Base-by-base conservation (phyloP, 2,888 invertebrate genomes). In the Caenorhabditis sp. region DNA sequence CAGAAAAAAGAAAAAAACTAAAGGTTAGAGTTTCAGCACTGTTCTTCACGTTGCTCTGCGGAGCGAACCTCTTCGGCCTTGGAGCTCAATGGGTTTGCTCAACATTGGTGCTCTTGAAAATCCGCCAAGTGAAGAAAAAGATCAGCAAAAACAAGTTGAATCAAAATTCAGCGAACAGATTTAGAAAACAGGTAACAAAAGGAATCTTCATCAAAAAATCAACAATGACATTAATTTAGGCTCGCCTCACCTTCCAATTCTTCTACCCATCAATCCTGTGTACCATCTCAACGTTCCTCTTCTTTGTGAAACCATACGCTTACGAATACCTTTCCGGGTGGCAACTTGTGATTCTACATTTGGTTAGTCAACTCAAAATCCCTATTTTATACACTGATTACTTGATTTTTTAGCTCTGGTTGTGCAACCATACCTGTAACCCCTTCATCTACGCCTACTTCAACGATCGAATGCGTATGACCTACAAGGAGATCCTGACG, bases 391-490 rank as follows among this genome's bases (percentile, higher is more conserved):
- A 53, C 8, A 32, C 28, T 24, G 20, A 47, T 35, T 5, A 26
- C 58, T 71, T 35, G 13, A 47, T 26, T 32, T 70, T 86, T 28
- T 58, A 90, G 90, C 78, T 90, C 40, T 89, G 89, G 86, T 61
- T 90, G 32, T 79, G 83, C 61, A 90, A 89, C 71, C 90, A 90
- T 78, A 84, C 86, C 18, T 89, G 89, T 53, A 90, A 90, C 65
- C 90, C 89, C 24, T 90, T 90, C 77, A 90, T 90, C 61, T 90
- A 90, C 71, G 88, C 89, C 0, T 90, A 90, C 58, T 90, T 90
- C 81, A 90, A 90, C 74, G 90, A 90, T 51, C 77, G 90, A 18
- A 90, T 90, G 90, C 81, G 89, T 9, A n/a, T 87, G 60, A 88
- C 89, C 2, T 90, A 90, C 64, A 83, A 82, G 44, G 89, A 89